Evolutionary conservation across 1,140 invertebrate species (phyloP).

Genomic region (Choristoneura fumiferana): DNA sequence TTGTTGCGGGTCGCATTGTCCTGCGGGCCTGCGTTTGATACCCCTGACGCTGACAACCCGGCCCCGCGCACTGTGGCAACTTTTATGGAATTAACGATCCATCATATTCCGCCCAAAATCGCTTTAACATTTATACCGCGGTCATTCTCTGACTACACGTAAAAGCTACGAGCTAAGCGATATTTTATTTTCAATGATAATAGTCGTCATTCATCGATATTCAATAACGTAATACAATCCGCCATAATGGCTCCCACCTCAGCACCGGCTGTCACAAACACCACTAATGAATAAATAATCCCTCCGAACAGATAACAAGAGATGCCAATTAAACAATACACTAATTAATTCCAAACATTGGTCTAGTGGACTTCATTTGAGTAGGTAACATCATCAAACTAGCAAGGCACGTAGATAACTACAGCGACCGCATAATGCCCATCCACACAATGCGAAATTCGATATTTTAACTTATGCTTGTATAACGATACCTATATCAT

Average conservation of each 20-base stretch:
- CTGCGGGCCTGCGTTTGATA: constrained; percentile 34
- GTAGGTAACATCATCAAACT: constrained; percentile 72
- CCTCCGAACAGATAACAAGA: constrained; percentile 78
- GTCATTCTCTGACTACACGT: neutral
- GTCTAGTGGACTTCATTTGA: constrained; percentile 77
- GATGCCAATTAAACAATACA: constrained; percentile 78
- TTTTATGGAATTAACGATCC: constrained; percentile 18
- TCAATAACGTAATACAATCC: constrained; percentile 31
- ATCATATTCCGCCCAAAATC: neutral
- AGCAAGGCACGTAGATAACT: constrained; percentile 41
- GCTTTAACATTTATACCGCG: neutral
- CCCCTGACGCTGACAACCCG: constrained; percentile 25
- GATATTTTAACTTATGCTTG: constrained; percentile 34
- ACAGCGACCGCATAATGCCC: constrained; percentile 32
- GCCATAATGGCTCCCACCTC: constrained; percentile 48
- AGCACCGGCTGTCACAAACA: constrained; percentile 71
- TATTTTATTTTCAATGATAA: neutral
- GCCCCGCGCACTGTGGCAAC: neutral
- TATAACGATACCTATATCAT: no score
- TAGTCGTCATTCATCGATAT: constrained; percentile 4
- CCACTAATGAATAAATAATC: constrained; percentile 77
- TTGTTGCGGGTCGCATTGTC: constrained; percentile 47
- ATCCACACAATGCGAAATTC: constrained; percentile 44
- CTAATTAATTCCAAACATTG: constrained; percentile 78
- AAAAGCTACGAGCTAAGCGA: neutral